phyloP scores from a whole-genome alignment of 1,140 invertebrate species.

The Drosophila novamexicana region DNA sequence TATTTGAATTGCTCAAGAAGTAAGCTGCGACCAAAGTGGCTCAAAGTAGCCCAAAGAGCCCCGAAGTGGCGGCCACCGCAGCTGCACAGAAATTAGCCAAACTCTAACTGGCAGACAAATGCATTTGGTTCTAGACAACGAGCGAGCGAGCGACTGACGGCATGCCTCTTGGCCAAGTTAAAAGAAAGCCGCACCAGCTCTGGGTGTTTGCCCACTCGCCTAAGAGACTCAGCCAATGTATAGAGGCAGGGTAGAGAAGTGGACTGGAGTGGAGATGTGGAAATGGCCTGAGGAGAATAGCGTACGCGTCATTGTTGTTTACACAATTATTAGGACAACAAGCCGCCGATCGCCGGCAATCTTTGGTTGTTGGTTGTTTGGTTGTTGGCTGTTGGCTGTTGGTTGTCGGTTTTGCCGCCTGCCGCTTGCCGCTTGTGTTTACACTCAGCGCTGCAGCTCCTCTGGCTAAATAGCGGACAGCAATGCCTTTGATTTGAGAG shows the following conservation, averaged over 20 bases:
- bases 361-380: slow-evolving; percentile 20
- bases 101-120: slow-evolving; percentile 81
- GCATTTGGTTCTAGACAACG: slow-evolving; percentile 74
- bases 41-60: slow-evolving; percentile 40
- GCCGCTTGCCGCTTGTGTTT: slow-evolving; percentile 45
- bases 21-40: slow-evolving; percentile 33
- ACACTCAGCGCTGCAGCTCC: slow-evolving; percentile 29
- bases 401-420: slow-evolving; percentile 12
- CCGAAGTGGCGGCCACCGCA: slow-evolving; percentile 43
- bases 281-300: slow-evolving; percentile 34
- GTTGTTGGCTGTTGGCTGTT: slow-evolving; percentile 9
- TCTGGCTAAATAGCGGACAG: slow-evolving; percentile 16
- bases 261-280: not conserved
- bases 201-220: slow-evolving; percentile 48
- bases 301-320: slow-evolving; percentile 83
- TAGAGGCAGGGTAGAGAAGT: not conserved
- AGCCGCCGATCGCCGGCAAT: slow-evolving; percentile 73
- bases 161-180: slow-evolving; percentile 51
- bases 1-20: slow-evolving; percentile 83
- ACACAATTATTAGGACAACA: slow-evolving; percentile 84
- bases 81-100: slow-evolving; percentile 79
- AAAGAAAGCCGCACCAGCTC: slow-evolving; percentile 48
- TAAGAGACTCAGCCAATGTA: slow-evolving; percentile 6
- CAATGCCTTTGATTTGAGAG: slow-evolving; percentile 41
- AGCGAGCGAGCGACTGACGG: slow-evolving; percentile 22